Percentiles rank a stretch among this genome's conserved stretches.
Conservation (phyloP, 2,888 invertebrate genomes). For the Nephrotoma flavescens region DNA sequence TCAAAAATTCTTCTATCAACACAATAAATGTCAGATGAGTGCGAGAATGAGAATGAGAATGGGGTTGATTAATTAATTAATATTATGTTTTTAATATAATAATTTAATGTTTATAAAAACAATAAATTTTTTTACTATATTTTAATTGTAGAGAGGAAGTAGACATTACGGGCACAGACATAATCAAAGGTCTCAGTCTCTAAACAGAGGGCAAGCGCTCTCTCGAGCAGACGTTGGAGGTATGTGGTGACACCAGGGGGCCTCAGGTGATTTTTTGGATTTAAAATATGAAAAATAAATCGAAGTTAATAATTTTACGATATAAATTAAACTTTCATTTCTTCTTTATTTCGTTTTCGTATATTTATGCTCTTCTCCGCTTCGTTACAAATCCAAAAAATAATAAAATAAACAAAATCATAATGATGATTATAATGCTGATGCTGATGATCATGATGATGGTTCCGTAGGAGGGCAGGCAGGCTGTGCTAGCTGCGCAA, state of each 20-base stretch:
- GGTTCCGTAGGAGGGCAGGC: slow-evolving; percentile 26
- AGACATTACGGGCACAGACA: slow-evolving; percentile 42
- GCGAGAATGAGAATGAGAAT: background rate
- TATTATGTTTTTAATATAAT: too few relatives aligned
- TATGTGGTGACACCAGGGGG: slow-evolving; percentile 70
- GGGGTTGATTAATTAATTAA: background rate
- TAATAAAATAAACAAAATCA: background rate
- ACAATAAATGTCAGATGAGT: background rate
- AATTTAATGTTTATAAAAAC: background rate
- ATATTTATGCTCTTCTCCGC: background rate
- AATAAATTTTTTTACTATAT: slow-evolving; percentile 2
- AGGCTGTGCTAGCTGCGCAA: slow-evolving; percentile 44
- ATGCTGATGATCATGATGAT: background rate
- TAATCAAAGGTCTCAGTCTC: slow-evolving; percentile 59
- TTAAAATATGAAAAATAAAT: background rate
- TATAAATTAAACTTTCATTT: background rate
- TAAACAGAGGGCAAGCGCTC: slow-evolving; percentile 57
- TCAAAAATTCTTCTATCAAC: background rate
- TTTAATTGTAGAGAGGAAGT: slow-evolving; percentile 45
- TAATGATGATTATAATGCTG: background rate
- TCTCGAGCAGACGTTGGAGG: slow-evolving; percentile 50
- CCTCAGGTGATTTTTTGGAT: slow-evolving; percentile 37
- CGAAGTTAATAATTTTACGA: background rate
- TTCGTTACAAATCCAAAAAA: background rate
- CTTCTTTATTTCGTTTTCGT: background rate